Evolutionary conservation across 2,113 vertebrate species (phyloP).

Genomic region (Zootoca vivipara): DNA sequence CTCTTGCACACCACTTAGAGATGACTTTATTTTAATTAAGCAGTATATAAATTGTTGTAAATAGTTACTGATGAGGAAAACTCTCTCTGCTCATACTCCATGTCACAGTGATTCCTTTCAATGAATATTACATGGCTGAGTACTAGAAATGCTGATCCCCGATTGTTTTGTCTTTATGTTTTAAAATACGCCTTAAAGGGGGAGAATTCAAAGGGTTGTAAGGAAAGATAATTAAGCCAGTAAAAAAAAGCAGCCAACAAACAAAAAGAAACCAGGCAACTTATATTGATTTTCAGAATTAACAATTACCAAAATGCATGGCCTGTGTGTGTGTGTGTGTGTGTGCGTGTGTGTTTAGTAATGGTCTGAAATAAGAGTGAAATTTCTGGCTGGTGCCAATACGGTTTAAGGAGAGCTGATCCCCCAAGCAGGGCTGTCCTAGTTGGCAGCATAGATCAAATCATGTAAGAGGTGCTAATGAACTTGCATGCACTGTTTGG

Average conservation of each 20-base stretch:
- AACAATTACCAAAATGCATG: background rate
- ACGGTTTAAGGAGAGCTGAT: background rate
- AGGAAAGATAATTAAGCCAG: background rate
- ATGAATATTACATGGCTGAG: background rate
- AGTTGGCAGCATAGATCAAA: constrained; percentile 20
- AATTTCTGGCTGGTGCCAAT: background rate
- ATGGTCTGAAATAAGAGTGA: background rate
- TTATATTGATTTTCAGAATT: background rate
- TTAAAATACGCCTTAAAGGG: background rate
- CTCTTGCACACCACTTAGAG: too few relatives aligned
- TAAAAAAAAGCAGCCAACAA: background rate
- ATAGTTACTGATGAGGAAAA: background rate
- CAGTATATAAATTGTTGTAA: too few relatives aligned
- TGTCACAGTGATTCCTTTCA: background rate
- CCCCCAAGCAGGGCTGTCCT: background rate
- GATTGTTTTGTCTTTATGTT: background rate
- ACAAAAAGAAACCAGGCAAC: background rate
- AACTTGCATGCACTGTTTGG: background rate
- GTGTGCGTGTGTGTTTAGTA: background rate
- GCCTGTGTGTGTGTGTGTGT: too few relatives aligned
- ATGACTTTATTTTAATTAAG: too few relatives aligned
- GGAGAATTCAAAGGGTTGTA: background rate
- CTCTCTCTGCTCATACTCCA: background rate
- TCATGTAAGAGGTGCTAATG: constrained; percentile 21
- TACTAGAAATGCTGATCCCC: background rate